Evolutionary conservation across 2,113 vertebrate species (phyloP).

Genomic region (Circaetus gallicus): DNA sequence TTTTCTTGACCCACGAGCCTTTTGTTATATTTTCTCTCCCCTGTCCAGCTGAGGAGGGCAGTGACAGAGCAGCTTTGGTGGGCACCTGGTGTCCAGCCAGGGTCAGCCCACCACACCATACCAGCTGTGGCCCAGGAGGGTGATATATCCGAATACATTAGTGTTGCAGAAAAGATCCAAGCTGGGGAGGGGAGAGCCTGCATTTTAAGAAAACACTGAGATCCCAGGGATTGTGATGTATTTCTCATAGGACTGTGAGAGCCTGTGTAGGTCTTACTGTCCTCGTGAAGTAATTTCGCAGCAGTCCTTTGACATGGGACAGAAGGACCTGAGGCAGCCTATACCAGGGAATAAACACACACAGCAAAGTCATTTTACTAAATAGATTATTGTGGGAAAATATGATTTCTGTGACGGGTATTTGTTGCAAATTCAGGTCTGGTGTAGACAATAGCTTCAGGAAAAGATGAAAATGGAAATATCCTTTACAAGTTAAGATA

Average conservation of each 20-base stretch:
- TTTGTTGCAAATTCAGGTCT: background rate
- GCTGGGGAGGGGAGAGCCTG: background rate
- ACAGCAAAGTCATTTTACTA: background rate
- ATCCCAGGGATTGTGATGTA: background rate
- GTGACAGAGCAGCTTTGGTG: too few species aligned
- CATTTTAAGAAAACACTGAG: background rate
- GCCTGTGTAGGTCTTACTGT: background rate
- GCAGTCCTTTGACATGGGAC: background rate
- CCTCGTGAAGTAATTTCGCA: background rate
- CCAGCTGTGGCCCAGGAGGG: background rate
- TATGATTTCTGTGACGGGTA: background rate
- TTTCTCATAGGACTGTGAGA: background rate
- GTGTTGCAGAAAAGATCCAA: background rate
- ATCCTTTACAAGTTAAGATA: background rate
- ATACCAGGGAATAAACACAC: background rate
- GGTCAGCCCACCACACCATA: too few species aligned
- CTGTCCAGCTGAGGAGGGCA: too few species aligned
- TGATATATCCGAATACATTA: background rate
- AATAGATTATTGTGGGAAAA: background rate
- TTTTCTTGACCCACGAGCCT: too few species aligned
- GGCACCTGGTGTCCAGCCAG: too few species aligned
- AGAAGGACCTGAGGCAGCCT: background rate
- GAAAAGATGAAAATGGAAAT: background rate
- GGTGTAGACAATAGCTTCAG: background rate
- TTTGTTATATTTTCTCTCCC: too few species aligned